Conservation (phyloP, 2,113 vertebrate species). For the Synchiropus splendidus region DNA sequence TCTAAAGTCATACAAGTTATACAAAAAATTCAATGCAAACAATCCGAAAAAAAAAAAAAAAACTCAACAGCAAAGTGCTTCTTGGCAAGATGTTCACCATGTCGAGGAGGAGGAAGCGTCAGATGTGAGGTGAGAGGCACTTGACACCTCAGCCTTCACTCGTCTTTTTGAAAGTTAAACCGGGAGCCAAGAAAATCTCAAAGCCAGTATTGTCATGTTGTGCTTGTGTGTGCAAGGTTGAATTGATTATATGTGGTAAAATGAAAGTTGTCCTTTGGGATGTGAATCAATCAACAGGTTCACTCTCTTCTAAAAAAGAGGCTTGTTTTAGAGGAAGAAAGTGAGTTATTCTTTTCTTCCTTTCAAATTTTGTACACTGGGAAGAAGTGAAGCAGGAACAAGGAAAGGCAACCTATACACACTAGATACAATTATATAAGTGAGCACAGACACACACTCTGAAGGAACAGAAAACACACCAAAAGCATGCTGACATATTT, state of each 20-base stretch:
- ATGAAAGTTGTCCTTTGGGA: slow-evolving; percentile 41
- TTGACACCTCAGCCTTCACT: slow-evolving; percentile 16
- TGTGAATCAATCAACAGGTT: slow-evolving; percentile 27
- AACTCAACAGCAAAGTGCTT: slow-evolving; percentile 24
- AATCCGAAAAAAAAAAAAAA: too few relatives aligned
- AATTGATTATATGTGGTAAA: slow-evolving; percentile 43
- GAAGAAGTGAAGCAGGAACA: slow-evolving; percentile 1
- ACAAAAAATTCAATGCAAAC: too few relatives aligned
- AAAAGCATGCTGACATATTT: slow-evolving; percentile 17
- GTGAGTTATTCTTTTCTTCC: too few relatives aligned
- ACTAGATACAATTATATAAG: slow-evolving; percentile 2
- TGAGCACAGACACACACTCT: slow-evolving; percentile 1
- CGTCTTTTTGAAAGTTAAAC: slow-evolving; percentile 29
- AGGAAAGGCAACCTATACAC: neutral
- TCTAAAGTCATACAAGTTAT: too few relatives aligned
- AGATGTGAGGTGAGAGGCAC: slow-evolving; percentile 26
- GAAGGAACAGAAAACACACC: too few relatives aligned
- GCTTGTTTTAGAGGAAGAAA: slow-evolving; percentile 33
- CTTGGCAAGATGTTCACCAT: slow-evolving; percentile 31
- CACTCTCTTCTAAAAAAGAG: slow-evolving; percentile 1
- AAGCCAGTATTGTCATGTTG: slow-evolving; percentile 14
- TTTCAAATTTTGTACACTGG: too few relatives aligned
- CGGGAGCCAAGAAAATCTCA: slow-evolving; percentile 39
- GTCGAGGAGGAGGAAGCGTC: slow-evolving; percentile 21
- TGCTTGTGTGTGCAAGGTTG: slow-evolving; percentile 6